These are phyloP conservation scores for Amphibalanus amphitrite DNA, from an alignment of 1,140 invertebrate genomes.

Conservation along the genomic window DNA sequence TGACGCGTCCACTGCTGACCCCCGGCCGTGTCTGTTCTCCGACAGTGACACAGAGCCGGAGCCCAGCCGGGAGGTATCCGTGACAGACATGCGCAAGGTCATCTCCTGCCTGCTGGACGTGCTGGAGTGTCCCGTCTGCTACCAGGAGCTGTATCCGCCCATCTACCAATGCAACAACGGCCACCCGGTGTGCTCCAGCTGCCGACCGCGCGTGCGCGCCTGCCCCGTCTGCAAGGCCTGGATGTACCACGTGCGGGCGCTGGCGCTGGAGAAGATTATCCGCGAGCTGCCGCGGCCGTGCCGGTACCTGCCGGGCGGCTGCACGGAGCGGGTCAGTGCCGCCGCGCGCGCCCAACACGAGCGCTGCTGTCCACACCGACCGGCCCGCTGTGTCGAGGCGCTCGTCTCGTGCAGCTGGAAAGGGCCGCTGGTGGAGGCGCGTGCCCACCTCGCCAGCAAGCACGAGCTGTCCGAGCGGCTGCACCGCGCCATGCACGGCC, in stretches of 20 bases:
- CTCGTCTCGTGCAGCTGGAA: neutral
- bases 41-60: too few species aligned
- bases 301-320: neutral
- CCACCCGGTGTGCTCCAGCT: constrained; percentile 30
- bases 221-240: constrained; percentile 28
- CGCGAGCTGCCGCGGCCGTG: neutral
- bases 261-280: neutral
- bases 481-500: neutral
- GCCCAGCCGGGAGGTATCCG: neutral
- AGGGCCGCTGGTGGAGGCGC: neutral
- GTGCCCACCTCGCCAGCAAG: neutral
- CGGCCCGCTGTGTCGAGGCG: neutral
- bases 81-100: neutral
- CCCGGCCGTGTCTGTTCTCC: too few species aligned
- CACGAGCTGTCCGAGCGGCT: neutral
- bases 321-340: neutral
- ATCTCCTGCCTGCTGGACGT: constrained; percentile 2
- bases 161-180: constrained; percentile 33
- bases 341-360: neutral
- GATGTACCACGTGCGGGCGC: constrained; percentile 3
- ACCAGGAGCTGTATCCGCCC: constrained; percentile 28
- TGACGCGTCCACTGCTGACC: too few species aligned
- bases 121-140: constrained; percentile 32
- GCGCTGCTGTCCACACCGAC: neutral
- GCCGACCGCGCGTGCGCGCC: constrained; percentile 27